phyloP scores from a whole-genome alignment of 2,113 vertebrate species.

The Corythoichthys intestinalis region DNA sequence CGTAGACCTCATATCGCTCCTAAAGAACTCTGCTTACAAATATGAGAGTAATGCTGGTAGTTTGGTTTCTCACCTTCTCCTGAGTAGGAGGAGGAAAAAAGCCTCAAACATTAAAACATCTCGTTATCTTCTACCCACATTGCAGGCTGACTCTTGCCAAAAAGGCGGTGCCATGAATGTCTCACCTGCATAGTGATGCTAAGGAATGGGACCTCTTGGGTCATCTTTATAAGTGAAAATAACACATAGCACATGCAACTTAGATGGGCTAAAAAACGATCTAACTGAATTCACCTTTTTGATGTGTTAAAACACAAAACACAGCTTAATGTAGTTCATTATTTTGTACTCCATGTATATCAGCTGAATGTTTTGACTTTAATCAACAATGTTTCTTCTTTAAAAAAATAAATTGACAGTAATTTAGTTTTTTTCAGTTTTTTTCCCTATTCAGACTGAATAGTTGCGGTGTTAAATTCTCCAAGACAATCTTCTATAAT shows the following conservation, averaged over 20 bases:
- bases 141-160: conserved; percentile 68
- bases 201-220: conserved; percentile 60
- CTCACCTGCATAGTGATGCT: conserved; percentile 57
- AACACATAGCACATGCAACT: not conserved
- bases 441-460: not conserved
- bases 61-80: conserved; percentile 75
- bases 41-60: conserved; percentile 72
- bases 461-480: not conserved
- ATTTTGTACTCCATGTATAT: not conserved
- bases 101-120: conserved; percentile 55
- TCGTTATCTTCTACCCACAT: conserved; percentile 65
- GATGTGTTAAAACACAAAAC: not conserved
- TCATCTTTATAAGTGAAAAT: conserved; percentile 32
- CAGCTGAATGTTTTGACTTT: not conserved
- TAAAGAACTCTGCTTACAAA: conserved; percentile 73
- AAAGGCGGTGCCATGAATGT: conserved; percentile 38
- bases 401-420: not conserved
- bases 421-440: not conserved
- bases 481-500: not conserved
- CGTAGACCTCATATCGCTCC: conserved; percentile 65
- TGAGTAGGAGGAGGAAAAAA: conserved; percentile 47
- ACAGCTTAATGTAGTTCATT: not conserved
- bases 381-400: not conserved
- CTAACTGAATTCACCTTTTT: not conserved
- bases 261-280: conserved; percentile 9